A percentile compares a stretch with the other conserved stretches of the same genome.
phyloP scores from a whole-genome alignment of 2,888 invertebrate species.

The Plebejus melissa region DNA sequence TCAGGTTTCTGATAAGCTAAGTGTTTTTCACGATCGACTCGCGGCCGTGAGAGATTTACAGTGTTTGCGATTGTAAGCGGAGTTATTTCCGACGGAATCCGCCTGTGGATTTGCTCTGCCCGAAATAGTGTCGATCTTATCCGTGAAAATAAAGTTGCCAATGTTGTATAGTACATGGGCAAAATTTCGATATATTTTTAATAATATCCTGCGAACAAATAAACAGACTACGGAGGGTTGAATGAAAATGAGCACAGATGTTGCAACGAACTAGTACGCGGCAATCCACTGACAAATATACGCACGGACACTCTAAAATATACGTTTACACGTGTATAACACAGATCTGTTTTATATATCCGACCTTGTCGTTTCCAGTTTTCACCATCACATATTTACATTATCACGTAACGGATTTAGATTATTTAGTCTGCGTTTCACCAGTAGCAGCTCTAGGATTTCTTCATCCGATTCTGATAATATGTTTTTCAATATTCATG shows the following conservation, averaged over 20 bases:
- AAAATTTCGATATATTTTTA: constrained; percentile 28
- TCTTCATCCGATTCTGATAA: background rate
- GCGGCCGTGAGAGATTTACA: constrained; percentile 65
- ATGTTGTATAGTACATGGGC: constrained; percentile 52
- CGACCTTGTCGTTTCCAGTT: constrained; percentile 21
- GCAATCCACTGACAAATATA: background rate
- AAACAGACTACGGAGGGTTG: background rate
- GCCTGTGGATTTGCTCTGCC: constrained; percentile 68
- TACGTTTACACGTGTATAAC: constrained; percentile 6
- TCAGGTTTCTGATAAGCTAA: constrained; percentile 27
- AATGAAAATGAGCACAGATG: background rate
- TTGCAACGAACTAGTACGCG: background rate
- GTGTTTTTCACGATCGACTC: constrained; percentile 52
- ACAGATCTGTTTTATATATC: constrained; percentile 19
- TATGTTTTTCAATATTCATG: background rate
- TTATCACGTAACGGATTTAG: constrained; percentile 14
- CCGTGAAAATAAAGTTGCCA: constrained; percentile 53
- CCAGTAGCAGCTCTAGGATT: background rate
- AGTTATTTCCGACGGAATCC: constrained; percentile 73
- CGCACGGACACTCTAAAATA: background rate
- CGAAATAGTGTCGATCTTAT: constrained; percentile 74
- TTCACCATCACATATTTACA: constrained; percentile 21
- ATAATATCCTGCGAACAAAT: background rate
- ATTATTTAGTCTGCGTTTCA: constrained; percentile 19
- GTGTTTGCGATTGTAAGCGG: constrained; percentile 43